Percentiles rank a stretch among this genome's conserved stretches.
Conservation (phyloP, 2,888 invertebrate species). For the Coremacera marginata region DNA sequence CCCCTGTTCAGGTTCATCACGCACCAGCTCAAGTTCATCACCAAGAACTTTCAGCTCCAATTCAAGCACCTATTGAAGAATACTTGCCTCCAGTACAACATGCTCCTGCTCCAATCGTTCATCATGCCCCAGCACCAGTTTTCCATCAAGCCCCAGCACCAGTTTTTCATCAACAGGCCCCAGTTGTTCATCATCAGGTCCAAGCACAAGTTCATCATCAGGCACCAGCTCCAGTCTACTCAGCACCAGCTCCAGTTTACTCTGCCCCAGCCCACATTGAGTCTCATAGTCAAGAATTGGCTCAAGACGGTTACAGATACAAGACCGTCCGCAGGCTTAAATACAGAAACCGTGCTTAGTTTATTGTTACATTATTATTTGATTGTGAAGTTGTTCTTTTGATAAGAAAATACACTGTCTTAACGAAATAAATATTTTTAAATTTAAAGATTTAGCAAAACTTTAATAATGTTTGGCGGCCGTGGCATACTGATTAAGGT, state of each 20-base stretch:
- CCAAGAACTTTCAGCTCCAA: not conserved
- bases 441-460: not conserved
- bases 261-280: slow-evolving; percentile 23
- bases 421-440: not conserved
- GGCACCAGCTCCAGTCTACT: slow-evolving; percentile 29
- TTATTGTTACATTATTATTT: not conserved
- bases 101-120: slow-evolving; percentile 32
- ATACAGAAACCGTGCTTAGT: slow-evolving; percentile 30
- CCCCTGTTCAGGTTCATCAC: not conserved
- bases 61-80: not conserved
- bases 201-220: slow-evolving; percentile 28
- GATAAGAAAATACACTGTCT: not conserved
- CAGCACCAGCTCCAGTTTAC: slow-evolving; percentile 2
- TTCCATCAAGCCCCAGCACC: slow-evolving; percentile 25
- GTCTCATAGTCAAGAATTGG: slow-evolving; percentile 7
- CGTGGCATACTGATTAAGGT: too few relatives aligned
- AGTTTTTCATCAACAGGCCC: not conserved
- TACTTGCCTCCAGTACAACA: slow-evolving; percentile 14
- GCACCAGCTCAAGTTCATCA: slow-evolving; percentile 28
- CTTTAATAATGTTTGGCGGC: not conserved
- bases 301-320: slow-evolving; percentile 31
- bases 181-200: slow-evolving; percentile 14
- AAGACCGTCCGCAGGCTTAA: slow-evolving; percentile 29
- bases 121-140: slow-evolving; percentile 5
- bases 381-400: not conserved